Percentiles rank a stretch among this genome's conserved stretches.
phyloP scores from a whole-genome alignment of 1,140 invertebrate genomes.

The Drosophila sucinea region DNA sequence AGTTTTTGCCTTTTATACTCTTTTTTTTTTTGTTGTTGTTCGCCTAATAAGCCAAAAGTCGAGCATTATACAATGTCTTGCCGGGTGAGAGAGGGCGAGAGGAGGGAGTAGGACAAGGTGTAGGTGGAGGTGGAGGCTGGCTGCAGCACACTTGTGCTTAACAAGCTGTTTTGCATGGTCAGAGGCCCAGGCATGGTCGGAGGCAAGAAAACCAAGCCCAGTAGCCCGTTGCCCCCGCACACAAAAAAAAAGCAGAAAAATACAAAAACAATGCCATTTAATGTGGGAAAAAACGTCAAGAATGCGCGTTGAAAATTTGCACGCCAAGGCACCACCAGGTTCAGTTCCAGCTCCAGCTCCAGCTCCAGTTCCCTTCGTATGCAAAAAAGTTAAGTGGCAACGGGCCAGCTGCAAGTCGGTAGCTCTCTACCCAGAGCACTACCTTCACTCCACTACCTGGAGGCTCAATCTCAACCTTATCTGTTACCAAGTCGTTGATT shows the following conservation, averaged over 20 bases:
- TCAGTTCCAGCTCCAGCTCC: slow-evolving; percentile 24
- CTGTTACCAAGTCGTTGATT: not conserved
- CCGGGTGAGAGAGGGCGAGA: not conserved
- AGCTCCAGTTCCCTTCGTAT: slow-evolving; percentile 43
- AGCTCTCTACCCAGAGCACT: not conserved
- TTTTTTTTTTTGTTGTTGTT: slow-evolving; percentile 19
- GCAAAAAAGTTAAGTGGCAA: slow-evolving; percentile 60
- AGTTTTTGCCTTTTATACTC: slow-evolving; percentile 23
- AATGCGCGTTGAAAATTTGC: slow-evolving; percentile 70
- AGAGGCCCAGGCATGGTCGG: not conserved
- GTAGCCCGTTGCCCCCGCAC: slow-evolving; percentile 25
- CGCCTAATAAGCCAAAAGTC: slow-evolving; percentile 71
- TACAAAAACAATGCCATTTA: slow-evolving; percentile 66
- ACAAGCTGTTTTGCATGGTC: slow-evolving; percentile 80
- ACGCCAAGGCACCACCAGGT: slow-evolving; percentile 38
- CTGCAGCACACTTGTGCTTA: slow-evolving; percentile 66
- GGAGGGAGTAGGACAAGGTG: not conserved
- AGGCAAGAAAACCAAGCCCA: slow-evolving; percentile 43
- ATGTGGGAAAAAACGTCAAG: slow-evolving; percentile 82
- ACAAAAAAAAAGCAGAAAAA: not conserved
- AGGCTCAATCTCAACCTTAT: slow-evolving; percentile 9
- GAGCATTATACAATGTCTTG: slow-evolving; percentile 64
- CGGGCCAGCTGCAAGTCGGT: slow-evolving; percentile 40
- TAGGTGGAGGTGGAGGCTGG: slow-evolving; percentile 40
- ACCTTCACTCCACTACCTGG: not conserved